These are phyloP conservation scores for Spodoptera litura DNA, from an alignment of 1,140 invertebrate species.

Conservation along the genomic window DNA sequence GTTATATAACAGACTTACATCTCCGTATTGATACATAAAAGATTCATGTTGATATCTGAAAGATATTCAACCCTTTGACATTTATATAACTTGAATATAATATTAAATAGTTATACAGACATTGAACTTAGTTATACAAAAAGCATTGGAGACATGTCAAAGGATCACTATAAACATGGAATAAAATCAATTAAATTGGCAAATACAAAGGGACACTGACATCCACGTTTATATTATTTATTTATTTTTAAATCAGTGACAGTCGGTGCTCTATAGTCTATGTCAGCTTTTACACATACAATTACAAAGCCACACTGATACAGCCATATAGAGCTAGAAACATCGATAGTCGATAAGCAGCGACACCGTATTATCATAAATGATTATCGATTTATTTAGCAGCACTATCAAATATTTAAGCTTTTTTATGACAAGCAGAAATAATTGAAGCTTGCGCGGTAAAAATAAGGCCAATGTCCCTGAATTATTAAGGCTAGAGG, in stretches of 20 bases:
- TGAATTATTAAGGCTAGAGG: background rate
- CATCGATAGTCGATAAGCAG: constrained; percentile 6
- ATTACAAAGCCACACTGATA: constrained; percentile 21
- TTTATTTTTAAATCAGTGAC: constrained; percentile 7
- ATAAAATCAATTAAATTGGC: background rate
- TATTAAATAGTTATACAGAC: too few species aligned
- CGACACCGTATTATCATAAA: constrained; percentile 14
- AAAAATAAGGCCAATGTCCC: constrained; percentile 25
- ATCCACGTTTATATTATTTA: background rate
- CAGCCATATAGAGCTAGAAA: constrained; percentile 1
- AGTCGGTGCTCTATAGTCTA: constrained; percentile 10
- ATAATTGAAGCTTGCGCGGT: constrained; percentile 19
- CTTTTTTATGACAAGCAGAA: constrained; percentile 20
- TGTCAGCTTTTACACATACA: background rate
- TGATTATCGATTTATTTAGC: background rate
- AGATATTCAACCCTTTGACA: background rate
- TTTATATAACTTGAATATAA: too few species aligned
- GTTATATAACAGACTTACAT: constrained; percentile 4
- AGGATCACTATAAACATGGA: too few species aligned
- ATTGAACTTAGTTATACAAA: too few species aligned
- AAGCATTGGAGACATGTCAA: too few species aligned
- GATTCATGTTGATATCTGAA: constrained; percentile 18
- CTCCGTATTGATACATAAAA: constrained; percentile 6
- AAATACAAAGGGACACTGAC: constrained; percentile 8
- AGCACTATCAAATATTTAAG: constrained; percentile 11